Evolutionary conservation across 1,140 invertebrate species (phyloP).

Genomic region (Microplitis demolitor): DNA sequence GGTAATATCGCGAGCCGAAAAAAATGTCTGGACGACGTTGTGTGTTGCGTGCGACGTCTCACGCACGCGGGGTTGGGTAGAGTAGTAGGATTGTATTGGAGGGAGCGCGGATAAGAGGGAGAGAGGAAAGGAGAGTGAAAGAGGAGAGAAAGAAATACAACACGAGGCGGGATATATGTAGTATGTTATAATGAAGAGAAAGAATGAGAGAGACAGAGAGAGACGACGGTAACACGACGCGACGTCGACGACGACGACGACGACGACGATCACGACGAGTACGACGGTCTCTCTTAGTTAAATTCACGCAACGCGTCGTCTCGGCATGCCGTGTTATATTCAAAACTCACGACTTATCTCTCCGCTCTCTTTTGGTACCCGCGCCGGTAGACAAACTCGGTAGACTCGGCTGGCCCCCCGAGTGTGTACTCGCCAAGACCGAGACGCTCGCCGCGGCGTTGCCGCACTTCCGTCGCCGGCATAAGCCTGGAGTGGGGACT

Average conservation of each 20-base stretch:
- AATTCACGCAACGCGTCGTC: slow-evolving; percentile 20
- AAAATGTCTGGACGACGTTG: slow-evolving; percentile 24
- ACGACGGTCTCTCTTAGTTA: slow-evolving; percentile 5
- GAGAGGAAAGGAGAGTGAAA: not conserved
- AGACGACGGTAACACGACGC: slow-evolving; percentile 19
- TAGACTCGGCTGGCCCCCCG: slow-evolving; percentile 54
- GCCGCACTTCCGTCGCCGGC: slow-evolving; percentile 46
- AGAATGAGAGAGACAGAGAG: slow-evolving; percentile 2
- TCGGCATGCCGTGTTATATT: slow-evolving; percentile 19
- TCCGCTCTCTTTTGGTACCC: slow-evolving; percentile 53
- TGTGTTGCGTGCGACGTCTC: slow-evolving; percentile 28
- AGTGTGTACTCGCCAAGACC: slow-evolving; percentile 50
- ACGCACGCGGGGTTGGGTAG: slow-evolving; percentile 19
- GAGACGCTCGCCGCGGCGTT: slow-evolving; percentile 52
- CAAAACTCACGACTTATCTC: slow-evolving; percentile 40
- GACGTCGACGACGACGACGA: slow-evolving; percentile 7
- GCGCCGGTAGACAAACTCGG: slow-evolving; percentile 59
- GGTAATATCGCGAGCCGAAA: slow-evolving; percentile 20
- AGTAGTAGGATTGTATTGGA: not conserved
- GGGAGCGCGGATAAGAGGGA: not conserved
- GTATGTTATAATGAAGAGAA: too few relatives aligned
- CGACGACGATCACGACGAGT: slow-evolving; percentile 22
- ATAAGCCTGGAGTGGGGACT: slow-evolving; percentile 42
- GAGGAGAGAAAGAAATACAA: not conserved
- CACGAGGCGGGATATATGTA: slow-evolving; percentile 1